These are phyloP conservation scores for Seriola dumerili DNA, from an alignment of 2,113 vertebrate species.

Conservation along the genomic window DNA sequence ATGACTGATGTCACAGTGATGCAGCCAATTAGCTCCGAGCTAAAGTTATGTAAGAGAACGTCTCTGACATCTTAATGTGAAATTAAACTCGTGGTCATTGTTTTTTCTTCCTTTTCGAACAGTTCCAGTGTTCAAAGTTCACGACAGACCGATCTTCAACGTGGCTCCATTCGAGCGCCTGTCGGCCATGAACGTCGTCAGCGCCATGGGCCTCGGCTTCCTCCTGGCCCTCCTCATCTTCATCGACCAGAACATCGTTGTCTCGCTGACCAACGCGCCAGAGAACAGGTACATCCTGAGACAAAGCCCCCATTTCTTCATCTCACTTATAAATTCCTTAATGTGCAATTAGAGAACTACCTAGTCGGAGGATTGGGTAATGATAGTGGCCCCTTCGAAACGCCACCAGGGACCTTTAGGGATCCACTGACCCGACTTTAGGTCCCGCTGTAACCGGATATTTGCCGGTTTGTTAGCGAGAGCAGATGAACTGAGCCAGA, in stretches of 20 bases:
- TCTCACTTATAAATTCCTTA: not conserved
- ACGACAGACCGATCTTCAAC: slow-evolving; percentile 88
- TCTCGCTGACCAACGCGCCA: slow-evolving; percentile 92
- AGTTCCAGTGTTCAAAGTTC: slow-evolving; percentile 96
- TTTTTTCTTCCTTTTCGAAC: slow-evolving; percentile 16
- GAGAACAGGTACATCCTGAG: slow-evolving; percentile 91
- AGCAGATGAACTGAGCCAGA: slow-evolving; percentile 47
- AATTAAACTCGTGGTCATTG: not conserved
- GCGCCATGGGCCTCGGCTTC: slow-evolving; percentile 96
- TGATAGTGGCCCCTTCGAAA: slow-evolving; percentile 7
- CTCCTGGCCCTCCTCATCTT: slow-evolving; percentile 97
- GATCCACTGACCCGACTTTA: slow-evolving; percentile 12
- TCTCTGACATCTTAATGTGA: not conserved
- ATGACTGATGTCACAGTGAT: too few relatives aligned
- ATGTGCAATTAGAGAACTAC: not conserved
- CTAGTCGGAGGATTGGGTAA: not conserved
- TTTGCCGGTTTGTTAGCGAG: slow-evolving; percentile 36
- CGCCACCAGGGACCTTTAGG: slow-evolving; percentile 8
- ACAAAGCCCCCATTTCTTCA: not conserved
- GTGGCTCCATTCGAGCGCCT: slow-evolving; percentile 90
- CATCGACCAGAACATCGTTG: slow-evolving; percentile 98
- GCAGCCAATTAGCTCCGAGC: too few relatives aligned
- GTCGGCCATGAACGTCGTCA: slow-evolving; percentile 88
- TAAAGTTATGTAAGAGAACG: not conserved
- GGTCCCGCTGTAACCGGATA: slow-evolving; percentile 7